These are phyloP conservation scores for Molothrus aeneus DNA, from an alignment of 2,797 vertebrate species.

Conservation along the genomic window DNA sequence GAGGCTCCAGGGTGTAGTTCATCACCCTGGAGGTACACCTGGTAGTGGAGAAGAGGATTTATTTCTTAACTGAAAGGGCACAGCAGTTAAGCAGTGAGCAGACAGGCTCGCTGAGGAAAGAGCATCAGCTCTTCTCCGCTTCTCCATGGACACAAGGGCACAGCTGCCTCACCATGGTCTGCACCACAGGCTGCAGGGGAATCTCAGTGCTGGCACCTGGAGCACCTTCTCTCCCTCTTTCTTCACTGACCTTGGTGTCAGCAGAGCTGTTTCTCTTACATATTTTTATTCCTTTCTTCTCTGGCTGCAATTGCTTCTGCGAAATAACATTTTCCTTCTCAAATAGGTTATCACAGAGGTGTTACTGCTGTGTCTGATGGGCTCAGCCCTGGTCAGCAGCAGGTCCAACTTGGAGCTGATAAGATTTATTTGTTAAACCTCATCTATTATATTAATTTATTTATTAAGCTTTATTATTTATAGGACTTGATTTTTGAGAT, in stretches of 20 bases:
- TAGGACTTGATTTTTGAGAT: background rate
- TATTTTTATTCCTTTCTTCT: background rate
- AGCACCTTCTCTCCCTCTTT: background rate
- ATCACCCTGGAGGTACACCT: background rate
- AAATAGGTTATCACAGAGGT: background rate
- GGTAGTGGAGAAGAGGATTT: background rate
- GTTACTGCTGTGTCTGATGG: background rate
- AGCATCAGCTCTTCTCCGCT: background rate
- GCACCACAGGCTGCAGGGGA: background rate
- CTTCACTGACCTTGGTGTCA: background rate
- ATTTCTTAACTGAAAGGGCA: background rate
- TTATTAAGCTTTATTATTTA: background rate
- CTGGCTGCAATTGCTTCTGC: background rate
- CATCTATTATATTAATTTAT: background rate
- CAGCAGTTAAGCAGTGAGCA: background rate
- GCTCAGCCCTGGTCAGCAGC: background rate
- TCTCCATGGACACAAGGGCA: background rate
- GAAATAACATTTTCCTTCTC: background rate
- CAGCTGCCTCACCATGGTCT: background rate
- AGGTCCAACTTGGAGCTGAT: background rate
- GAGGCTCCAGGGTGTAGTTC: background rate
- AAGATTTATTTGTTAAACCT: background rate
- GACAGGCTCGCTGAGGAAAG: background rate
- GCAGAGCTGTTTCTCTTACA: background rate
- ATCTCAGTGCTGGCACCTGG: background rate